Conservation (phyloP, 2,888 invertebrate genomes). For the Danaus chrysippus region DNA sequence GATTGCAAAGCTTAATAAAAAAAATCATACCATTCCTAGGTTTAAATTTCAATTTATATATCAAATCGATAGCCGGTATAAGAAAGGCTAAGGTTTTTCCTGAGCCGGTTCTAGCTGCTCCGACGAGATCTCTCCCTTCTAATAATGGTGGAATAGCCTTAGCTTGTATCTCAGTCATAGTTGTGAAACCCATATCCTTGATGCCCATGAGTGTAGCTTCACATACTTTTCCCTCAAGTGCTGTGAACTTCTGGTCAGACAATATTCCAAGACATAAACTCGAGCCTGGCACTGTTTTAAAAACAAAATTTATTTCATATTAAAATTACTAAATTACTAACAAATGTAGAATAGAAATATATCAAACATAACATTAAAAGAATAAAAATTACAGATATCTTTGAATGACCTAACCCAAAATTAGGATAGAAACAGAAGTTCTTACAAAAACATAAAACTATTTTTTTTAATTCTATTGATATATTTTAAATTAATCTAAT, state of each 20-base stretch:
- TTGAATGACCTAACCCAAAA: too few relatives aligned
- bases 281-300: slow-evolving; percentile 81
- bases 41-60: slow-evolving; percentile 94
- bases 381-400: too few relatives aligned
- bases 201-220: slow-evolving; percentile 91
- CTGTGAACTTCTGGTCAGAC: slow-evolving; percentile 79
- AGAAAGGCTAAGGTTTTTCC: slow-evolving; percentile 98
- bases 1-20: neutral
- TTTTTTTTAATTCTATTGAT: too few relatives aligned
- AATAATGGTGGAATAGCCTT: slow-evolving; percentile 92
- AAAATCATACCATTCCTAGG: slow-evolving; percentile 88
- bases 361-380: too few relatives aligned
- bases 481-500: too few relatives aligned
- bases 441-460: too few relatives aligned
- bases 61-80: slow-evolving; percentile 95
- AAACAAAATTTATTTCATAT: neutral
- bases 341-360: too few relatives aligned
- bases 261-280: slow-evolving; percentile 79
- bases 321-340: neutral
- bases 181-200: slow-evolving; percentile 93
- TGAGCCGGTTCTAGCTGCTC: slow-evolving; percentile 96
- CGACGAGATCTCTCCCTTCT: slow-evolving; percentile 95
- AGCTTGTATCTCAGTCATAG: slow-evolving; percentile 97
- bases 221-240: slow-evolving; percentile 83
- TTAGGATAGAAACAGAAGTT: too few relatives aligned